Evolutionary conservation across 2,888 invertebrate genomes (phyloP).

Genomic region (Caenorhabditis plicata): DNA sequence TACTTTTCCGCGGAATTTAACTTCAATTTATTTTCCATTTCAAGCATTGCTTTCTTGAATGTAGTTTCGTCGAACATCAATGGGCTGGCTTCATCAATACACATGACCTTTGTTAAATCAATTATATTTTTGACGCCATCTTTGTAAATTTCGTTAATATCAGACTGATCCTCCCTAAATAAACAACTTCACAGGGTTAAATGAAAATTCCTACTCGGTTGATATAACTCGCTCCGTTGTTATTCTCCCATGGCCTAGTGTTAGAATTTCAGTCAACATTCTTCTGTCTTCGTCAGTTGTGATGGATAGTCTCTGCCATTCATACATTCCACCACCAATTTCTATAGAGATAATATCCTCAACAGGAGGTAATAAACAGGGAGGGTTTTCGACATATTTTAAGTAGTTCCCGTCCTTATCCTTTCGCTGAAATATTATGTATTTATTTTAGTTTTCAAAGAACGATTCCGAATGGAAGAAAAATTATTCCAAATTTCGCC

Average conservation of each 20-base stretch:
- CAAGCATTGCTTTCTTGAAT: background rate
- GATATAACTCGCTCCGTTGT: constrained; percentile 10
- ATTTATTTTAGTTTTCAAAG: no score
- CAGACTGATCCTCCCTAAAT: background rate
- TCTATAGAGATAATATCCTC: constrained; percentile 30
- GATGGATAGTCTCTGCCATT: constrained; percentile 32
- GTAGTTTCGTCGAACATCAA: constrained; percentile 4
- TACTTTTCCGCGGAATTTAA: constrained; percentile 21
- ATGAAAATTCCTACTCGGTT: background rate
- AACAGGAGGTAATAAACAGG: constrained; percentile 43
- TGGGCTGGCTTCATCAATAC: constrained; percentile 2
- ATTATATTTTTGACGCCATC: background rate
- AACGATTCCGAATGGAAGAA: no score
- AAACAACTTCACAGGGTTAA: background rate
- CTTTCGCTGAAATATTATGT: constrained; percentile 4
- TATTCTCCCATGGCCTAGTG: constrained; percentile 20
- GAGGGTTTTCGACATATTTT: constrained; percentile 18
- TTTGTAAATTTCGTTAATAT: background rate
- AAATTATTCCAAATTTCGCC: no score
- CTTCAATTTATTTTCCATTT: constrained; percentile 7
- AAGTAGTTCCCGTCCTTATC: background rate
- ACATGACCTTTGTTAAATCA: no score
- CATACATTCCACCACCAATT: constrained; percentile 35
- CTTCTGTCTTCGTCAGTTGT: constrained; percentile 23
- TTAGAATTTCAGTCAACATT: constrained; percentile 21